Evolutionary conservation across 2,797 vertebrate species (phyloP), one percentile per base, ranked within the genome.

Genomic region (Sternotherus odoratus): DNA sequence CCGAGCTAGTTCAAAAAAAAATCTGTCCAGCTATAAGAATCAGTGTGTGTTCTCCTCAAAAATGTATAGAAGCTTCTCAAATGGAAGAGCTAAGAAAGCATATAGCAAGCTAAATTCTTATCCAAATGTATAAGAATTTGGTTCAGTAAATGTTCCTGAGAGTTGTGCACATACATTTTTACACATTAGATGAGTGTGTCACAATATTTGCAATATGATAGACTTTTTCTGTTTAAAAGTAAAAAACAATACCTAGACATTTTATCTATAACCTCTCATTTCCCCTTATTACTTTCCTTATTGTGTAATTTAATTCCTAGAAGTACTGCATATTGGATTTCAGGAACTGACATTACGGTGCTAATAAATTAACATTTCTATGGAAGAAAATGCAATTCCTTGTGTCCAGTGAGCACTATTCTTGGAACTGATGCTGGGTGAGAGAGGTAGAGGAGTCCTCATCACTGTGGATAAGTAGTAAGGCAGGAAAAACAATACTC

Each of bases 331-430:
- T n/a, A 74, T 0, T 48, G 3, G 66, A 12, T 28, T 89, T 75
- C 53, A 82, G 30, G 9, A 89, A 72, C 82, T 75, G 23, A 28
- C 87, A 87, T 91, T 90, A 92, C 63, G 74, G 33, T 13, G 4
- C 7, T 78, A 39, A n/a, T 23, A 86, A 81, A 69, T 24, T 85
- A 80, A 79, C 91, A 69, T 11, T 12, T 83, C 0, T 0, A 7
- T 82, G 46, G 21, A 86, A 85, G 86, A 23, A 87, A 93, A 77
- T 82, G 74, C 85, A 93, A 86, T 36, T 91, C 53, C 23, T 63
- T 19, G 26, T 57, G 30, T 46, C 39, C 39, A 48, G 28, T 57
- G 39, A 57, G 85, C 63, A 86, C 8, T 28, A 39, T 46, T 50
- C 16, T 19, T 57, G 48, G 91, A 92, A 92, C 89, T 78, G 90